Percentiles rank a stretch among this genome's conserved stretches.
These are phyloP conservation scores for Buphagus erythrorhynchus DNA, from an alignment of 2,797 vertebrate species.

Conservation along the genomic window DNA sequence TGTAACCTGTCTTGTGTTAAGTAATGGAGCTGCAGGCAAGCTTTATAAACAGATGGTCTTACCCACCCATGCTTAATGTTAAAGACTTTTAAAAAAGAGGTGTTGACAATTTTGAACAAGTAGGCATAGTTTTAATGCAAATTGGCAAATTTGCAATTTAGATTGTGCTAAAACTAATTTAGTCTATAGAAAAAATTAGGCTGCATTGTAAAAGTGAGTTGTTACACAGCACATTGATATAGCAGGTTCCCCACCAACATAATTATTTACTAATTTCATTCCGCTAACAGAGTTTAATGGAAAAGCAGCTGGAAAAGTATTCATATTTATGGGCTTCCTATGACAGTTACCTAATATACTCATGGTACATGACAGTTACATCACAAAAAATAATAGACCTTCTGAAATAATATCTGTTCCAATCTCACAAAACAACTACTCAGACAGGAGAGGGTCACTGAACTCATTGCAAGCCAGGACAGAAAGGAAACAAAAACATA, in stretches of 20 bases:
- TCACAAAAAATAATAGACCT: conserved; percentile 57
- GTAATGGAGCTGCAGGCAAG: conserved; percentile 71
- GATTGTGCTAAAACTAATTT: conserved; percentile 79
- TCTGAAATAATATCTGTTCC: conserved; percentile 60
- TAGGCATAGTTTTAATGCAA: conserved; percentile 78
- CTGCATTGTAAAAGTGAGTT: conserved; percentile 65
- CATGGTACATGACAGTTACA: conserved; percentile 40
- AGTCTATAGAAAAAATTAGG: conserved; percentile 70
- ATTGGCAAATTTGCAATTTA: conserved; percentile 78
- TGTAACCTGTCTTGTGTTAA: conserved; percentile 78
- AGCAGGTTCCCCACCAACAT: conserved; percentile 71
- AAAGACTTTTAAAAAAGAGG: conserved; percentile 77
- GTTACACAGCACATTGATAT: conserved; percentile 54
- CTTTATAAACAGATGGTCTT: conserved; percentile 79
- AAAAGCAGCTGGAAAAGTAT: conserved; percentile 77
- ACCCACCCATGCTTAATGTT: conserved; percentile 78
- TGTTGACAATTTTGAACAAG: conserved; percentile 82
- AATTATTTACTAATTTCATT: conserved; percentile 81
- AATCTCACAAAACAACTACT: conserved; percentile 41
- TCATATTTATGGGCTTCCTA: conserved; percentile 71
- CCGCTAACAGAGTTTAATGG: conserved; percentile 72
- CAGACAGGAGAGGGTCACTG: conserved; percentile 50
- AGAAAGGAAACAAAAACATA: conserved; percentile 6
- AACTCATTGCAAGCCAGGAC: conserved; percentile 20
- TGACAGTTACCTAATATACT: conserved; percentile 70